These are phyloP conservation scores for Cavia porcellus DNA, from an alignment of 2,113 vertebrate genomes.

Conservation along the genomic window DNA sequence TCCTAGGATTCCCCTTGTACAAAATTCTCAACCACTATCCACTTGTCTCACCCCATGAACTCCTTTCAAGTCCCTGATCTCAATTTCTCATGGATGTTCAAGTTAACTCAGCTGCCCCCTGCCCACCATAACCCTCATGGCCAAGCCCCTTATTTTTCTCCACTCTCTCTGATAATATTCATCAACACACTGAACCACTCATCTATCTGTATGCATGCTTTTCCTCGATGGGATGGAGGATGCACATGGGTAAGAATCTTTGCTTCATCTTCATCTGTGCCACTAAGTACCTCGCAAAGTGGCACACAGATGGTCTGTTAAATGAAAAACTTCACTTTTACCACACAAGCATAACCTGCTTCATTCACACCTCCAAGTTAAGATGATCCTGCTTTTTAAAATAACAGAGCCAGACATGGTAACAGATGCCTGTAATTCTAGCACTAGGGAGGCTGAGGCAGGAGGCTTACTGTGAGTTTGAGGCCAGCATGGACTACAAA, in stretches of 20 bases:
- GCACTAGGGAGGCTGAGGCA: not conserved
- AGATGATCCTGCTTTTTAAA: not conserved
- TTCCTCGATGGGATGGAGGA: not conserved
- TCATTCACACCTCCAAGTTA: not conserved
- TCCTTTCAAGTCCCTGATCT: conserved; percentile 13
- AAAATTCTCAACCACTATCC: not conserved
- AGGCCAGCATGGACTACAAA: not conserved
- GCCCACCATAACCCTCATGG: not conserved
- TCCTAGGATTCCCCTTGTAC: not conserved
- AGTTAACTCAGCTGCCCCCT: not conserved
- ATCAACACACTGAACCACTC: not conserved
- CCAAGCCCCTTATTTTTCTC: not conserved
- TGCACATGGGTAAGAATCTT: not conserved
- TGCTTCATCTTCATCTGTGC: conserved; percentile 38
- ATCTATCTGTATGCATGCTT: not conserved
- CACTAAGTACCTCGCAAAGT: not conserved
- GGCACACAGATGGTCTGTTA: not conserved
- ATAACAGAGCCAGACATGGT: not conserved
- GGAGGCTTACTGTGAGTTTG: not conserved
- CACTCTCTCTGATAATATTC: not conserved
- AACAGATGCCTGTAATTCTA: not conserved
- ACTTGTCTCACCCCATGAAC: not conserved
- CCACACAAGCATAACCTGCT: not conserved
- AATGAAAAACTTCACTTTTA: conserved; percentile 35
- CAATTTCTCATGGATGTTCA: not conserved